Conservation (phyloP, 2,113 vertebrate genomes). For the Nymphicus hollandicus region DNA sequence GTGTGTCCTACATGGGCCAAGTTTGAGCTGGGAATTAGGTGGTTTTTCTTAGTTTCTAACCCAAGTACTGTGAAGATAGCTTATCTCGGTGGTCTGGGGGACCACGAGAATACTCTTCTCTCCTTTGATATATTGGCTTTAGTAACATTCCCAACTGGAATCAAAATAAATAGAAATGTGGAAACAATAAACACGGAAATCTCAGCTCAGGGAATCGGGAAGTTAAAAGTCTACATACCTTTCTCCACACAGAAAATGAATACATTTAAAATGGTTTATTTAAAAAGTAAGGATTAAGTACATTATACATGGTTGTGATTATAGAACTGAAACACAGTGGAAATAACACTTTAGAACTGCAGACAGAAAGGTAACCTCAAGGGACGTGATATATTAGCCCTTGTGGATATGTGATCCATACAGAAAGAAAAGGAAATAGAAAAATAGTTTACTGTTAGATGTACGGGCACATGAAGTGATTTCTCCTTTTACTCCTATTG, state of each 20-base stretch:
- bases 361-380: slow-evolving; percentile 57
- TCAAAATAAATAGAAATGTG: not conserved
- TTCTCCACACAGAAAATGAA: slow-evolving; percentile 39
- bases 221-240: not conserved
- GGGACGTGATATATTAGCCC: slow-evolving; percentile 66
- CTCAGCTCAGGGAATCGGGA: not conserved
- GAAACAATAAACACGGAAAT: not conserved
- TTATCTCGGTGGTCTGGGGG: not conserved
- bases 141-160: not conserved
- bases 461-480: slow-evolving; percentile 1
- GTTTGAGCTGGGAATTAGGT: not conserved
- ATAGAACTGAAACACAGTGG: slow-evolving; percentile 68
- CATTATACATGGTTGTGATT: slow-evolving; percentile 67
- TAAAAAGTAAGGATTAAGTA: slow-evolving; percentile 74
- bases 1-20: not conserved
- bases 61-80: not conserved
- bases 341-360: slow-evolving; percentile 60
- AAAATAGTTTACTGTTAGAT: slow-evolving; percentile 34
- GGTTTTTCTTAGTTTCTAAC: not conserved
- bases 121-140: not conserved
- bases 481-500: slow-evolving; percentile 4
- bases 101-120: not conserved
- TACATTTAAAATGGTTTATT: slow-evolving; percentile 78
- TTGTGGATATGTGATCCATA: slow-evolving; percentile 66
- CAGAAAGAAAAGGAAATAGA: slow-evolving; percentile 51